Evolutionary conservation across 1,140 invertebrate species (phyloP).

Genomic region (Rhopalosiphum padi): DNA sequence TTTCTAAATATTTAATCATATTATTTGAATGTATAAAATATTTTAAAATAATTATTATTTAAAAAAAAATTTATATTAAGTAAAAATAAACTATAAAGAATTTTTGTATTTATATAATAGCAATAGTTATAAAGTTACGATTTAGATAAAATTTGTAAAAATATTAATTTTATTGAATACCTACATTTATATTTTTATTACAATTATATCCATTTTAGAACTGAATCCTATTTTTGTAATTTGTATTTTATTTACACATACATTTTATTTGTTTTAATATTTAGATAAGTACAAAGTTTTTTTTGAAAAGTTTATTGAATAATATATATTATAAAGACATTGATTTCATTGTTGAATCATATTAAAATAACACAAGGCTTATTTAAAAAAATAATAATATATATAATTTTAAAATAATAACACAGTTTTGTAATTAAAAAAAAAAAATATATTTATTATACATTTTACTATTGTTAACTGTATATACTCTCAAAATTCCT

Average conservation of each 20-base stretch:
- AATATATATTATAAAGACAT: background rate
- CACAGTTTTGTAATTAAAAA: background rate
- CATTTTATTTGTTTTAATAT: background rate
- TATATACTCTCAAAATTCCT: too few species aligned
- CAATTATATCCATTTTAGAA: background rate
- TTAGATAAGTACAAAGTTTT: slow-evolving; percentile 30
- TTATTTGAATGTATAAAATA: background rate
- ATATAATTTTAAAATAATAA: background rate
- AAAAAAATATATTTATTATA: background rate
- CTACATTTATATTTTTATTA: slow-evolving; percentile 3
- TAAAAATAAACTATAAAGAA: background rate
- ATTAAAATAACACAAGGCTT: background rate
- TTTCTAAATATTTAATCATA: background rate
- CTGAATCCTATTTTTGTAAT: background rate
- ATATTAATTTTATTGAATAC: background rate
- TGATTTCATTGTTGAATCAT: background rate
- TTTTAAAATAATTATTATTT: background rate
- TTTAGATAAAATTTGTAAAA: background rate
- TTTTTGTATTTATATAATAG: background rate
- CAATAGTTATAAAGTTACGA: background rate
- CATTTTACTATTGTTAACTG: background rate
- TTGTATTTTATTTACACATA: background rate
- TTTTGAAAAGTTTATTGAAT: background rate
- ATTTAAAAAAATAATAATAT: background rate
- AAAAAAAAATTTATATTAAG: background rate